Conservation (phyloP, 2,797 vertebrate genomes). For the Propithecus perrieri region DNA sequence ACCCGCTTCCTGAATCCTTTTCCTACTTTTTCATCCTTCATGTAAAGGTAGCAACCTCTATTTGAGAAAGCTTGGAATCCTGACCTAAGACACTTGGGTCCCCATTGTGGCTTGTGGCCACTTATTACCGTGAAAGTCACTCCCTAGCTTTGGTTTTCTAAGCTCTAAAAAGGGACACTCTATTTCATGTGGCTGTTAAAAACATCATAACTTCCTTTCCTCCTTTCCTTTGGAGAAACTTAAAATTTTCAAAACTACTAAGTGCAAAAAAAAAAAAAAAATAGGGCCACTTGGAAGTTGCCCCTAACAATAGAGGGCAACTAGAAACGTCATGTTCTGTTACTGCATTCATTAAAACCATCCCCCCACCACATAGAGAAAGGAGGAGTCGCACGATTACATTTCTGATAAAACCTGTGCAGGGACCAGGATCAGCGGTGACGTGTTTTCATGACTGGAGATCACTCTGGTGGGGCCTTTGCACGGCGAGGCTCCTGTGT, state of each 20-base stretch:
- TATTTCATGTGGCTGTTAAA: neutral
- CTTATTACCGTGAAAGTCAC: neutral
- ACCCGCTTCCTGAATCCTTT: neutral
- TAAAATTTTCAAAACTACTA: neutral
- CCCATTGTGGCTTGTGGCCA: neutral
- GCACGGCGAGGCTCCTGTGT: accelerated
- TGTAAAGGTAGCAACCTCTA: neutral
- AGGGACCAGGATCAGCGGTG: neutral
- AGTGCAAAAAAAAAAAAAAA: neutral
- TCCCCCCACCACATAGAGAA: neutral
- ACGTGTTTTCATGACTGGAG: neutral
- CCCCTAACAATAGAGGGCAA: neutral
- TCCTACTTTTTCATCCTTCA: neutral
- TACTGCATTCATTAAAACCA: neutral
- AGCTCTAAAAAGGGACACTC: neutral
- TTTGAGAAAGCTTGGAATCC: neutral
- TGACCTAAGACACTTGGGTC: neutral
- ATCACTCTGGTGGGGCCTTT: neutral
- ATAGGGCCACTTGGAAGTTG: neutral
- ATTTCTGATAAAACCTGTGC: neutral
- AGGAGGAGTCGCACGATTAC: neutral
- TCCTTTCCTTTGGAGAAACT: constrained; percentile 9
- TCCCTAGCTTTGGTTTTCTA: neutral
- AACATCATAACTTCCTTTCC: neutral
- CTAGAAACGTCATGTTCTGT: neutral